Percentiles rank a stretch among this genome's conserved stretches.
Evolutionary conservation across 1,140 invertebrate species (phyloP).

Genomic region (Ylistrum balloti): DNA sequence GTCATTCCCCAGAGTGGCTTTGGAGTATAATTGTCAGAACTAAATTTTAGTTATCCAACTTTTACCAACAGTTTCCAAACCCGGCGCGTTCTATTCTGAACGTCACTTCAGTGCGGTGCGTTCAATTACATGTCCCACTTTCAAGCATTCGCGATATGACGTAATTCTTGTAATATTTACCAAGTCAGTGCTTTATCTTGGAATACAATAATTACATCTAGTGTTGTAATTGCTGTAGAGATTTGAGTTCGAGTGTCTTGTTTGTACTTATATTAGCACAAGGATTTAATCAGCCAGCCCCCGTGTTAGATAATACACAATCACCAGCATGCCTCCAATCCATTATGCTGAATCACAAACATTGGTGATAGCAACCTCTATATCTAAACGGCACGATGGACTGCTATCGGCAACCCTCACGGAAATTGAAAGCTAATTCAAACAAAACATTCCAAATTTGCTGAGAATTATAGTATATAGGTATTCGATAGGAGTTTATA

Average conservation of each 20-base stretch:
- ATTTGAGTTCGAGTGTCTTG: slow-evolving; percentile 6
- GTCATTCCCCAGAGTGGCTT: background rate
- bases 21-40: background rate
- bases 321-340: background rate
- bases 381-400: background rate
- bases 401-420: background rate
- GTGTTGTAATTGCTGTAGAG: slow-evolving; percentile 23
- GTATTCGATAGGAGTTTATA: background rate
- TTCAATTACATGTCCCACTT: background rate
- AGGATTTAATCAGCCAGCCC: background rate
- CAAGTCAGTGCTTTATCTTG: background rate
- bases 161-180: background rate
- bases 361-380: background rate
- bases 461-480: background rate
- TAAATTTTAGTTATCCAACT: background rate
- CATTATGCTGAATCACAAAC: background rate
- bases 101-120: background rate
- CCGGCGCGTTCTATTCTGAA: background rate
- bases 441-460: slow-evolving; percentile 18
- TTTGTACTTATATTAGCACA: slow-evolving; percentile 40
- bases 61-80: background rate
- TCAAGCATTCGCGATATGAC: background rate
- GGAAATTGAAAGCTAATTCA: slow-evolving; percentile 27
- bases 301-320: background rate
- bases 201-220: background rate